phyloP scores from a whole-genome alignment of 2,888 invertebrate genomes.

The Limnephilus lunatus region DNA sequence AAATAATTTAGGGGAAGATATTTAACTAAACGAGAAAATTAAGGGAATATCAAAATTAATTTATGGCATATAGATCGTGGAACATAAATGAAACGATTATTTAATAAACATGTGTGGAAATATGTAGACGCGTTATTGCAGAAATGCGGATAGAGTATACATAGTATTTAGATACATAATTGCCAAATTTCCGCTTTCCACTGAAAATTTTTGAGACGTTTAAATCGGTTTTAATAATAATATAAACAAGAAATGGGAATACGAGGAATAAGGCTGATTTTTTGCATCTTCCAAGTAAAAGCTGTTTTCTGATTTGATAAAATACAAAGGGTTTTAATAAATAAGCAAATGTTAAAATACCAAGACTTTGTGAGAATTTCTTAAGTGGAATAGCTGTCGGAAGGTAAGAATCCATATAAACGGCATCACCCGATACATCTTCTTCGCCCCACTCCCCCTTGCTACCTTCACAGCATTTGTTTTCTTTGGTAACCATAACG shows the following conservation, averaged over 20 bases:
- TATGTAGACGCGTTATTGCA: background rate
- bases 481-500: constrained; percentile 4
- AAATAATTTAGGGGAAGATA: background rate
- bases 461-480: constrained; percentile 3
- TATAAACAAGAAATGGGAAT: background rate
- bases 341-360: background rate
- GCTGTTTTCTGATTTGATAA: background rate
- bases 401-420: constrained; percentile 24
- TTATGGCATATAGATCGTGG: background rate
- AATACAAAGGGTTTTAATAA: background rate
- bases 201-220: background rate
- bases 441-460: constrained; percentile 3
- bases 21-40: background rate
- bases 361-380: background rate
- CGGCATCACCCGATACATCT: constrained; percentile 15
- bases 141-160: background rate
- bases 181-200: background rate
- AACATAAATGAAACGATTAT: background rate
- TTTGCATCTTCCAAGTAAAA: background rate
- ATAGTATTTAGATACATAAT: background rate
- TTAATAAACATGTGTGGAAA: background rate
- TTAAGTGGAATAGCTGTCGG: constrained; percentile 16
- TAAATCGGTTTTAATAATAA: background rate
- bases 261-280: background rate
- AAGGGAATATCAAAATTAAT: constrained; percentile 20